A percentile compares a stretch with the other conserved stretches of the same genome.
These are phyloP conservation scores for Barnardius zonarius DNA, from an alignment of 2,113 vertebrate species.

Conservation along the genomic window DNA sequence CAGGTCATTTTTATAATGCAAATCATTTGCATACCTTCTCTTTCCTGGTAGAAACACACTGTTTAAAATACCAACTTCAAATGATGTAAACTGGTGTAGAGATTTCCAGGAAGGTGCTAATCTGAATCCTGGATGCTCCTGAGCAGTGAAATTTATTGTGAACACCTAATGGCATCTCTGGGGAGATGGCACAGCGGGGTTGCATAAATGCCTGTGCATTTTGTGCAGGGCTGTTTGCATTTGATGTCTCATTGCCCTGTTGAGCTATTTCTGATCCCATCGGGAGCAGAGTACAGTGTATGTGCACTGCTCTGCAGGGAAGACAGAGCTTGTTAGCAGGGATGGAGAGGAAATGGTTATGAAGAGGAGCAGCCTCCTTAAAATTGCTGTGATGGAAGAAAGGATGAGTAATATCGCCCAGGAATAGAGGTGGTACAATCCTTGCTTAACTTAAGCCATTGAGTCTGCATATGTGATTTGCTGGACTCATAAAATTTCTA, in stretches of 20 bases:
- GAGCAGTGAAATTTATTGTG: not conserved
- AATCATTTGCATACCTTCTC: not conserved
- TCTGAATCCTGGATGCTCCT: not conserved
- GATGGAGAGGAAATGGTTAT: not conserved
- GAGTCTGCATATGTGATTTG: not conserved
- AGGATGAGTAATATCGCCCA: not conserved
- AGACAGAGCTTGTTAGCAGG: not conserved
- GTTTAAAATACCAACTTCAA: not conserved
- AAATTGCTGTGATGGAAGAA: not conserved
- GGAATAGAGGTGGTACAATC: not conserved
- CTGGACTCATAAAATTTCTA: not conserved
- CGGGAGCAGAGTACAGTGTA: not conserved
- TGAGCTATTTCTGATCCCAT: not conserved
- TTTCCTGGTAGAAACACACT: not conserved
- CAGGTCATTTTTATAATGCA: rapidly evolving
- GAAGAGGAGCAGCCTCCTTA: not conserved
- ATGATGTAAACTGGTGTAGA: too few relatives aligned
- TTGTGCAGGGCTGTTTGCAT: not conserved
- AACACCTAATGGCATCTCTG: rapidly evolving
- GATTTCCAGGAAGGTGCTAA: not conserved
- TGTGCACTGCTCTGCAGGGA: not conserved
- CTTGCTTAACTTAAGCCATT: not conserved
- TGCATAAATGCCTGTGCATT: not conserved
- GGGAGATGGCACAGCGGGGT: not conserved
- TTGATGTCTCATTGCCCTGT: not conserved